phyloP scores from a whole-genome alignment of 2,888 invertebrate genomes.

The Volucella bombylans region DNA sequence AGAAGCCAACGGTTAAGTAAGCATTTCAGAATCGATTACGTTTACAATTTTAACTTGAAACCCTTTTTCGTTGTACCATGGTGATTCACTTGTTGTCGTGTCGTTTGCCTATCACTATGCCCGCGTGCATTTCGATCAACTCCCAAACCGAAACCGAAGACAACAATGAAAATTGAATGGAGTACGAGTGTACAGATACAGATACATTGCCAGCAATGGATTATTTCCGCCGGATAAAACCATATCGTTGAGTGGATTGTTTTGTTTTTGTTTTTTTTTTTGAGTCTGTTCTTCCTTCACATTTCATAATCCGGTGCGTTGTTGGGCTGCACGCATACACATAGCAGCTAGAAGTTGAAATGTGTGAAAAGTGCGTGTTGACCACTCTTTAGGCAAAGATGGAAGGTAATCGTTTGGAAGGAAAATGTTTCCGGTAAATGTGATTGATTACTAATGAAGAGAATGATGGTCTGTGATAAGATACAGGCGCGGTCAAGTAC shows the following conservation, averaged over 20 bases:
- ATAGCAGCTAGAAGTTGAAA: background rate
- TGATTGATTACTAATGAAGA: slow-evolving; percentile 24
- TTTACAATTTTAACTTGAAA: slow-evolving; percentile 16
- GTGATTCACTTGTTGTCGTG: slow-evolving; percentile 59
- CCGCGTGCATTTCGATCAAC: slow-evolving; percentile 13
- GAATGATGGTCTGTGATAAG: background rate
- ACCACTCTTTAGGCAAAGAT: slow-evolving; percentile 7
- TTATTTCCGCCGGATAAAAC: slow-evolving; percentile 74
- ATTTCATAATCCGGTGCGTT: slow-evolving; percentile 28
- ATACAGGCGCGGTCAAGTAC: background rate
- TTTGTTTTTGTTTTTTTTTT: no score
- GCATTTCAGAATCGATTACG: slow-evolving; percentile 61
- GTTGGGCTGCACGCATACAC: background rate
- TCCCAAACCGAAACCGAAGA: background rate
- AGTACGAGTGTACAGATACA: background rate
- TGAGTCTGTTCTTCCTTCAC: background rate
- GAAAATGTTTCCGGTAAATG: slow-evolving; percentile 44
- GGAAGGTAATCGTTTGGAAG: background rate
- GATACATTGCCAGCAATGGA: slow-evolving; percentile 64
- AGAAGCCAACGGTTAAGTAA: slow-evolving; percentile 64
- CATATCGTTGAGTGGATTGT: slow-evolving; percentile 39
- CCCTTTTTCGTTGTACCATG: slow-evolving; percentile 51
- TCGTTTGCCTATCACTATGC: slow-evolving; percentile 5
- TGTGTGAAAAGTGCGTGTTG: slow-evolving; percentile 26
- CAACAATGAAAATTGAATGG: slow-evolving; percentile 9